phyloP scores from a whole-genome alignment of 2,113 vertebrate species.

The Rhabdornis inornatus region DNA sequence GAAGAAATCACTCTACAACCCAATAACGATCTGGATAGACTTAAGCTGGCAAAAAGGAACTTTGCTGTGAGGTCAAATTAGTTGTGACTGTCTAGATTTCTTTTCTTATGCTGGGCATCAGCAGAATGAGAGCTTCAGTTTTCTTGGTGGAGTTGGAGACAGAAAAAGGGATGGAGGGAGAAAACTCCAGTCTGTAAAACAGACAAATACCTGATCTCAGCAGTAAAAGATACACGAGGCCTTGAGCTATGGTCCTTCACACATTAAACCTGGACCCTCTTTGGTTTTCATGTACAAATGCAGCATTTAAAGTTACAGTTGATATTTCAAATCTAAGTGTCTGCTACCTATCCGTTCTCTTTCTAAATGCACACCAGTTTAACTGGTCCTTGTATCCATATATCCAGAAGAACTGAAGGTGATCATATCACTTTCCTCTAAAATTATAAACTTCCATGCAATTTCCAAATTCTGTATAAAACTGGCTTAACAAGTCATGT shows the following conservation, averaged over 20 bases:
- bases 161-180: not conserved
- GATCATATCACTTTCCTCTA: not conserved
- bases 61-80: not conserved
- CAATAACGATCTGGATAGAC: not conserved
- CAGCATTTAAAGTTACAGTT: not conserved
- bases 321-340: not conserved
- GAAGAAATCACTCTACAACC: not conserved
- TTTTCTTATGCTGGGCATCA: not conserved
- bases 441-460: accelerated
- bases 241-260: not conserved
- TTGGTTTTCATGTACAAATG: not conserved
- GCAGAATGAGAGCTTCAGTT: not conserved
- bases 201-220: not conserved
- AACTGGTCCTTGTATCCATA: not conserved
- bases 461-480: not conserved
- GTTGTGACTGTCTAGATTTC: not conserved
- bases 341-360: not conserved
- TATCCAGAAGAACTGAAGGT: not conserved
- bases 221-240: accelerated
- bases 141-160: not conserved
- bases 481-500: not conserved
- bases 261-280: not conserved
- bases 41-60: not conserved
- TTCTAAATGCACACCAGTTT: not conserved
- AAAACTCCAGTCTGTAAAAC: not conserved